Evolutionary conservation across 2,797 vertebrate genomes (phyloP).

Genomic region (Eulemur mongoz): DNA sequence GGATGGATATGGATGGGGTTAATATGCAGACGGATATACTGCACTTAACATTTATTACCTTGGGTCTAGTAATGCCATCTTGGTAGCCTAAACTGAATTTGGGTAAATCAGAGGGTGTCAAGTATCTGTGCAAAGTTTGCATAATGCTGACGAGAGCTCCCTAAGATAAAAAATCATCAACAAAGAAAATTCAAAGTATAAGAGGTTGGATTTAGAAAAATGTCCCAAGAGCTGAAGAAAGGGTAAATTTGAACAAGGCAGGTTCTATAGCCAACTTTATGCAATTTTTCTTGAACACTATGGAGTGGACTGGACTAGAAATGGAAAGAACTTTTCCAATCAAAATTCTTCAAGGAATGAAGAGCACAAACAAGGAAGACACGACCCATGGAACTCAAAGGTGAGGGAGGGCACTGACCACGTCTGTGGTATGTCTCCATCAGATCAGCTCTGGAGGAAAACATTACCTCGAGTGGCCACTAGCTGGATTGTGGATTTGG

Average conservation of each 20-base stretch:
- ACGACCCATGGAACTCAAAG: neutral
- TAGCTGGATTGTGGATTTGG: neutral
- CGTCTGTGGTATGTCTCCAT: neutral
- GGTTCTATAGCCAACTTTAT: neutral
- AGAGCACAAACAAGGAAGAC: neutral
- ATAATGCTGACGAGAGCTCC: neutral
- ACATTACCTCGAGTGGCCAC: neutral
- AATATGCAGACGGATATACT: neutral
- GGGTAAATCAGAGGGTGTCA: neutral
- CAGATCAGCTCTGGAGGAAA: neutral
- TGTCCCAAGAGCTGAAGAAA: neutral
- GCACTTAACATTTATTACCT: neutral
- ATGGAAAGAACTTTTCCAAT: neutral
- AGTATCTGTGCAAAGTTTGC: neutral
- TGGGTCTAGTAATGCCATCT: neutral
- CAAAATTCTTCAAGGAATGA: neutral
- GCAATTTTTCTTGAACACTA: neutral
- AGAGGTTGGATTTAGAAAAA: neutral
- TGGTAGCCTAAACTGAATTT: neutral
- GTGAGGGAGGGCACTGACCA: neutral
- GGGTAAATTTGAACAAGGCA: neutral
- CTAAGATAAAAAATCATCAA: neutral
- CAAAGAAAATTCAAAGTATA: neutral
- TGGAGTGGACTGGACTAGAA: neutral
- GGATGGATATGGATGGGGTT: neutral